Base-by-base conservation (phyloP, 2,113 vertebrate genomes). In the Columbina picui region DNA sequence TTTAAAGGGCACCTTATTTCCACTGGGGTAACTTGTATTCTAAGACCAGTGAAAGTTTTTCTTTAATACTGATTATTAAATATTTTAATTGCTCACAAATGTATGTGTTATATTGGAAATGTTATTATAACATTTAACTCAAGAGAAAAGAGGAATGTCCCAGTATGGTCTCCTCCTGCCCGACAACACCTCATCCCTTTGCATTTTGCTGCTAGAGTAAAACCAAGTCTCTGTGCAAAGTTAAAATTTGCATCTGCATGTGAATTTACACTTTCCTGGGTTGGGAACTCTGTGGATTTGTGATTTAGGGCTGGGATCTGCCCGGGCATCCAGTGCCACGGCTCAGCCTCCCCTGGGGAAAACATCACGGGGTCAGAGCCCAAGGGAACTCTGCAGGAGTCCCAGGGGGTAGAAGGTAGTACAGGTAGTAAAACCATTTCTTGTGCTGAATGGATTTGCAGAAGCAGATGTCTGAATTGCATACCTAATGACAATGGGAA, bases 271-370 rank as follows among this genome's bases (percentile, higher is more conserved):
- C 26, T 34, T 47, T 14, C 29, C 60, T 9, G 14, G 8, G 23
- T 2, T 4, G n/a, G 36, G 11, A n/a, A 1, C 27, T 14, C 21
- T 3, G 26, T 25, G 38, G 59, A 10, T 50, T 45, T 39, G 38
- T 29, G 67, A n/a, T 25, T 23, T 17, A 3, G 2, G 32, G 17
- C 14, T 43, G 2, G 1, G 25, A 17, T 41, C 59, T 34, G 21
- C 4, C 41, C 0, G 2, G 21, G 2, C 8, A 4, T 1, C 60
- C 36, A 43, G 43, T 17, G 43, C 34, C 23, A 1, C 2, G 1
- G 12, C 25, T 18, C 36, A 27, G 12, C 30, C 3, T 29, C 26
- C 32, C 21, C 23, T 1, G 21, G 64, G 38, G 56, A 9, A 43
- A 30, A 12, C 3, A 14, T 17, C 17, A 41, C 25, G 10, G 22